Evolutionary conservation across 2,113 vertebrate species (phyloP).

Genomic region (Cyprinodon tularosa): DNA sequence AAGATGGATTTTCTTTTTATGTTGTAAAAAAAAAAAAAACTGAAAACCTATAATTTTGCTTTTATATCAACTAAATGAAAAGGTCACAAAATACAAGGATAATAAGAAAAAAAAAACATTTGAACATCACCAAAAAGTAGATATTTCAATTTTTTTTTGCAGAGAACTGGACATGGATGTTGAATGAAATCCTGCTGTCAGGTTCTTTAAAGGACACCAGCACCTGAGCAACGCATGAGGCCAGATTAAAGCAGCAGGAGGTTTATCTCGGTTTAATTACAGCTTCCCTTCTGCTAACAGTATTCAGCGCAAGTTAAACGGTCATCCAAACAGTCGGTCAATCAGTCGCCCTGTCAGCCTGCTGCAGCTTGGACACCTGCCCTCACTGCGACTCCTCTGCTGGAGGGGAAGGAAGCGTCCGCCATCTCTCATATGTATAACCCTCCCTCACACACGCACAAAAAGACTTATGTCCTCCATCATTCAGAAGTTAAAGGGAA

Average conservation of each 20-base stretch:
- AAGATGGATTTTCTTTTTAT: no score
- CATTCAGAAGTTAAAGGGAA: constrained; percentile 25
- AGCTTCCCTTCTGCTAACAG: constrained; percentile 55
- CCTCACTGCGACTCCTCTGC: constrained; percentile 36
- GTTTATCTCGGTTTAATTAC: constrained; percentile 61
- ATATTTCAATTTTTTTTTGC: not conserved
- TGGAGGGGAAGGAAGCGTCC: constrained; percentile 29
- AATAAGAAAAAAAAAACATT: not conserved
- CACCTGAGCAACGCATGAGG: constrained; percentile 30
- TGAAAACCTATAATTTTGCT: not conserved
- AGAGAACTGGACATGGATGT: not conserved
- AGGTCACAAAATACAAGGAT: not conserved
- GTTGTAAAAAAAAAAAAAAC: not conserved
- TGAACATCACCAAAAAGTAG: not conserved
- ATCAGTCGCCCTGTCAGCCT: constrained; percentile 49
- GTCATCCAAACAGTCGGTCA: constrained; percentile 59
- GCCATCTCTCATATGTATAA: constrained; percentile 15
- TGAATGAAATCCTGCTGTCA: constrained; percentile 29
- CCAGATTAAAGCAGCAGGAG: constrained; percentile 43
- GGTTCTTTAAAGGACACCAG: constrained; percentile 45
- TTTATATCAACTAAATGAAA: not conserved
- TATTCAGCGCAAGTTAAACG: constrained; percentile 45
- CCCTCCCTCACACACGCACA: not conserved
- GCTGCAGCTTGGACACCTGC: constrained; percentile 46
- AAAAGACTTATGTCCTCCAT: constrained; percentile 19